Conservation (phyloP, 2,113 vertebrate species). For the Pionites leucogaster region DNA sequence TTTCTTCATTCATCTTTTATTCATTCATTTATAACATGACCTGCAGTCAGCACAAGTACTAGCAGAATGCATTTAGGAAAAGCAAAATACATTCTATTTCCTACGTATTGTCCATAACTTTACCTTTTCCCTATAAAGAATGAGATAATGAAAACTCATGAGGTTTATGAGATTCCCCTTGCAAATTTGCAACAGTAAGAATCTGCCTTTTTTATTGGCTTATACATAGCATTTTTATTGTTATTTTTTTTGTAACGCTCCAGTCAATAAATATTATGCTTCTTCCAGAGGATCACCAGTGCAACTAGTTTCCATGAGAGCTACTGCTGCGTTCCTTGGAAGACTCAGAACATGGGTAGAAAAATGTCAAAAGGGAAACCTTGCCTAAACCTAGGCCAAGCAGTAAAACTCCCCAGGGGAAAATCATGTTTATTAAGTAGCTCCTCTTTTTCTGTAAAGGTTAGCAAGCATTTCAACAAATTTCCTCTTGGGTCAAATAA, state of each 20-base stretch:
- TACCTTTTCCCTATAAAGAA: conserved; percentile 29
- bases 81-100: not conserved
- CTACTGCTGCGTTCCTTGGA: conserved; percentile 33
- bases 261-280: not conserved
- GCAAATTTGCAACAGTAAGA: conserved; percentile 49
- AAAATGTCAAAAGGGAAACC: conserved; percentile 56
- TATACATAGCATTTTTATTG: not conserved
- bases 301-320: not conserved
- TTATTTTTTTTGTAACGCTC: conserved; percentile 35
- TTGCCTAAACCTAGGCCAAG: not conserved
- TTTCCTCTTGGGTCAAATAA: conserved; percentile 41
- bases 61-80: conserved; percentile 13
- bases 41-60: not conserved
- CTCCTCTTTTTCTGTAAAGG: conserved; percentile 33
- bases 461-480: conserved; percentile 25
- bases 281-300: conserved; percentile 26
- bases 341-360: conserved; percentile 24
- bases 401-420: conserved; percentile 21
- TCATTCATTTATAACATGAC: not conserved
- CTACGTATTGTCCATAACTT: not conserved
- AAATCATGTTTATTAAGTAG: conserved; percentile 26
- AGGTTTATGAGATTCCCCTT: conserved; percentile 17
- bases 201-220: conserved; percentile 31
- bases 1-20: conserved; percentile 19
- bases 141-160: not conserved